These are phyloP conservation scores for Eutolmus rufibarbis DNA, from an alignment of 2,888 invertebrate genomes.

Conservation along the genomic window DNA sequence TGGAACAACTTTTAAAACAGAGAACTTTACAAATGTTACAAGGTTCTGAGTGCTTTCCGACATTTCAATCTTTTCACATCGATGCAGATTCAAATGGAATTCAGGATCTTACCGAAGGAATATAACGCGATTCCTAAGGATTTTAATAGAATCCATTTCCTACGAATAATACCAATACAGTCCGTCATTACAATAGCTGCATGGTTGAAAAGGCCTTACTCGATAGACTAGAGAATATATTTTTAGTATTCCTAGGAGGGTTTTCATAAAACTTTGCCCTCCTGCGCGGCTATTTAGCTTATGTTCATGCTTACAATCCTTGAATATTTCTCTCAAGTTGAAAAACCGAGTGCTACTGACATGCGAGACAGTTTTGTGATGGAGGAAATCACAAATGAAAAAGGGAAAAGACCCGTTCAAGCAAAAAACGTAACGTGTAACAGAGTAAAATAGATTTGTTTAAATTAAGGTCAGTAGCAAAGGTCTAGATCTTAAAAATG, in stretches of 20 bases:
- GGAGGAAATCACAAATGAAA: not conserved
- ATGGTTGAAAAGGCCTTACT: not conserved
- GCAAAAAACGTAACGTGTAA: not conserved
- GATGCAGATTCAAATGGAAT: not conserved
- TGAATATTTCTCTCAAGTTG: not conserved
- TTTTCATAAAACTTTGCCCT: not conserved
- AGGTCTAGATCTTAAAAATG: not conserved
- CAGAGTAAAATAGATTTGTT: not conserved
- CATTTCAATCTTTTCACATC: not conserved
- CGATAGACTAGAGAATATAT: not conserved
- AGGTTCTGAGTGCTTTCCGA: not conserved
- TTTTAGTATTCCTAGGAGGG: not conserved
- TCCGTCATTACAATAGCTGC: not conserved
- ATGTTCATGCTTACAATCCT: not conserved
- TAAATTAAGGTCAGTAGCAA: not conserved
- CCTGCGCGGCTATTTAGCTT: not conserved
- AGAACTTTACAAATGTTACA: not conserved
- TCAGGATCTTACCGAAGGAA: not conserved
- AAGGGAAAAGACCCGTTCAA: not conserved
- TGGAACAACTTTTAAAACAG: not conserved
- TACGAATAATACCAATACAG: not conserved
- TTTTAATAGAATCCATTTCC: not conserved
- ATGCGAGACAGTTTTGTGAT: not conserved
- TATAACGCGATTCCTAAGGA: not conserved
- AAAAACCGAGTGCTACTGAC: not conserved